Evolutionary conservation across 2,113 vertebrate species (phyloP).

Genomic region (Paratilapia polleni): DNA sequence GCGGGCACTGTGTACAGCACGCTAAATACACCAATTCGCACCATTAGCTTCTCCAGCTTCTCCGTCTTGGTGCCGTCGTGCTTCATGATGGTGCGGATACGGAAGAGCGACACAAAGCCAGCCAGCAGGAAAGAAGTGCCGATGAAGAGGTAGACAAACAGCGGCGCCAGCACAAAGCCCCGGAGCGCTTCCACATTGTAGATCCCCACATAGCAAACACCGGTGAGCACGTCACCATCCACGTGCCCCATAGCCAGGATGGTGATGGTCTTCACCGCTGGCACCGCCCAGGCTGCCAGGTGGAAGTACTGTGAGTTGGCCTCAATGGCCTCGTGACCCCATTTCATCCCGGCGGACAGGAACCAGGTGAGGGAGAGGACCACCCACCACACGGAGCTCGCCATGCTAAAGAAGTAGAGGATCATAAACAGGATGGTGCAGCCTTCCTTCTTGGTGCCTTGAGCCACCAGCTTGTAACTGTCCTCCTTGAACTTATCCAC

Average conservation of each 20-base stretch:
- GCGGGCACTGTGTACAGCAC: constrained; percentile 90
- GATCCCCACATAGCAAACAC: constrained; percentile 93
- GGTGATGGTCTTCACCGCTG: constrained; percentile 90
- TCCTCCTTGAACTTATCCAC: constrained; percentile 86
- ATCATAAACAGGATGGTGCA: constrained; percentile 95
- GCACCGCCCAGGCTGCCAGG: constrained; percentile 92
- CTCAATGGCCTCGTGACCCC: constrained; percentile 80
- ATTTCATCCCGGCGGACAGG: constrained; percentile 93
- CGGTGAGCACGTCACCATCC: constrained; percentile 91
- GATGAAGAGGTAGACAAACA: constrained; percentile 91
- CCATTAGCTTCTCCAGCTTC: constrained; percentile 93
- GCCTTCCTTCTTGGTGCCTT: constrained; percentile 91
- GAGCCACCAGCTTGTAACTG: constrained; percentile 88
- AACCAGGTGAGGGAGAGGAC: constrained; percentile 94
- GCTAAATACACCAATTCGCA: constrained; percentile 90
- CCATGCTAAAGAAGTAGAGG: constrained; percentile 95
- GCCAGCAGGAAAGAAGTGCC: constrained; percentile 92
- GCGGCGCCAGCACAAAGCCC: constrained; percentile 89
- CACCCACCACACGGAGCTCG: constrained; percentile 96
- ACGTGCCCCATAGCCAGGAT: constrained; percentile 91
- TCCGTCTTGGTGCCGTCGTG: constrained; percentile 55
- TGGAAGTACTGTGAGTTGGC: constrained; percentile 91
- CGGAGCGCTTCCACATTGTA: constrained; percentile 86
- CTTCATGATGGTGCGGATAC: constrained; percentile 48
- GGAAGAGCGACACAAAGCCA: constrained; percentile 87